Evolutionary conservation across 2,797 vertebrate genomes (phyloP), one percentile per base, ranked within the genome.

Genomic region (Phataginus tricuspis): DNA sequence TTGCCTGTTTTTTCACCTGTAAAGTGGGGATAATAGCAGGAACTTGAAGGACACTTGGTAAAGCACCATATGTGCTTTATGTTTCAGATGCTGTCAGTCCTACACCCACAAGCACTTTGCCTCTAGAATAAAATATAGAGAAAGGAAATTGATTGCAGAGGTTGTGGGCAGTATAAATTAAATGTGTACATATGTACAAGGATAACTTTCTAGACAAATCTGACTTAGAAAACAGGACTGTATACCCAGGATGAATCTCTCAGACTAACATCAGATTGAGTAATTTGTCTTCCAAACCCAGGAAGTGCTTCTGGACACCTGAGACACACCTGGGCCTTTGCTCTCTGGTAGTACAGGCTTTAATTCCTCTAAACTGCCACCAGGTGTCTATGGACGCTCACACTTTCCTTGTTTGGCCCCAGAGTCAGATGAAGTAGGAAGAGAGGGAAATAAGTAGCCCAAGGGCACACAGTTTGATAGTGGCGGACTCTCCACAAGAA

Each of bases 311-410:
- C 57, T 21, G 25, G 45, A 31, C 29, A 25, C 66, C 10, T 18
- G 37, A 69, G 53, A 80, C 42, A 69, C 7, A 29, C 19, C 37
- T 69, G 27, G 59, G 21, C 25, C 55, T 80, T 61, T 69, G 57
- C 14, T 78, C 19, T 11, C 68, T 57, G 15, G 49, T 42, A 27
- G 23, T 27, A 86, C 51, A 69, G 72, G 13, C 25, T 23, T 19
- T 37, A 80, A 72, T 87, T 84, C 23, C 93, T 68, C 66, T 7
- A 82, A 90, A 51, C n/a, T 45, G 68, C 86, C 96, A 96, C 86
- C 34, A 98, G 95, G 51, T 96, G 94, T 83, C 96, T 66, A 29
- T 6, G 72, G 9, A 87, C 59, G 79, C 34, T 64, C 19, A 57
- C 16, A 77, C 25, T 89, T 83, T 34, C 13, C 39, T 6, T 63